These are phyloP conservation scores for Latrodectus hesperus DNA, from an alignment of 2,888 invertebrate species.

Conservation along the genomic window DNA sequence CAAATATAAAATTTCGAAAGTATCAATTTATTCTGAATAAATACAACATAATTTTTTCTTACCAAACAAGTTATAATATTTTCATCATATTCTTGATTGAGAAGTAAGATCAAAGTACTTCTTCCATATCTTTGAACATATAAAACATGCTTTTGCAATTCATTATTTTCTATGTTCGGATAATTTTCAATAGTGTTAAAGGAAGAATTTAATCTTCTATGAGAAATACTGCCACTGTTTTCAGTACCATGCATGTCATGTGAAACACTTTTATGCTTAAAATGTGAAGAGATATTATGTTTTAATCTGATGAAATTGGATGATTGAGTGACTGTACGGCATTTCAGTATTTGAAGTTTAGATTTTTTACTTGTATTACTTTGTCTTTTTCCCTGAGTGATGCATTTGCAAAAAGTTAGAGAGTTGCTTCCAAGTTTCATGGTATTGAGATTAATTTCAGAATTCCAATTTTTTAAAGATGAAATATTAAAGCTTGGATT, in stretches of 20 bases:
- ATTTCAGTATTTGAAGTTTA: slow-evolving; percentile 46
- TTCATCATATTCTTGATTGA: slow-evolving; percentile 47
- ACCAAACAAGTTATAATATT: slow-evolving; percentile 49
- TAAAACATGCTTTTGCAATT: slow-evolving; percentile 37
- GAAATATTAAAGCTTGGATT: not conserved
- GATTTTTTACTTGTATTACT: slow-evolving; percentile 6
- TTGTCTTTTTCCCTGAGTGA: not conserved
- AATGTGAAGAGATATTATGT: not conserved
- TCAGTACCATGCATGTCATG: not conserved
- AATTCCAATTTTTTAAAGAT: slow-evolving; percentile 43
- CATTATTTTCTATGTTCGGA: slow-evolving; percentile 28
- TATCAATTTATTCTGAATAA: not conserved
- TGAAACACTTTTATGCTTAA: not conserved
- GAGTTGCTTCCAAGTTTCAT: not conserved
- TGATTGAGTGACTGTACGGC: slow-evolving; percentile 11
- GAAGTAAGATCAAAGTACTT: slow-evolving; percentile 30
- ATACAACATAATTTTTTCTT: not conserved
- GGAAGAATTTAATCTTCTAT: not conserved
- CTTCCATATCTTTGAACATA: slow-evolving; percentile 52
- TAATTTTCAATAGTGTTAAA: not conserved
- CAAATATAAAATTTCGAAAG: not conserved
- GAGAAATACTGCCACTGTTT: not conserved
- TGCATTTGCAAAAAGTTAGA: not conserved
- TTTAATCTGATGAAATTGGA: not conserved
- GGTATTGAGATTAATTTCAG: slow-evolving; percentile 23